Base-by-base conservation (phyloP, 2,113 vertebrate species). In the Psittacara wagleri region DNA sequence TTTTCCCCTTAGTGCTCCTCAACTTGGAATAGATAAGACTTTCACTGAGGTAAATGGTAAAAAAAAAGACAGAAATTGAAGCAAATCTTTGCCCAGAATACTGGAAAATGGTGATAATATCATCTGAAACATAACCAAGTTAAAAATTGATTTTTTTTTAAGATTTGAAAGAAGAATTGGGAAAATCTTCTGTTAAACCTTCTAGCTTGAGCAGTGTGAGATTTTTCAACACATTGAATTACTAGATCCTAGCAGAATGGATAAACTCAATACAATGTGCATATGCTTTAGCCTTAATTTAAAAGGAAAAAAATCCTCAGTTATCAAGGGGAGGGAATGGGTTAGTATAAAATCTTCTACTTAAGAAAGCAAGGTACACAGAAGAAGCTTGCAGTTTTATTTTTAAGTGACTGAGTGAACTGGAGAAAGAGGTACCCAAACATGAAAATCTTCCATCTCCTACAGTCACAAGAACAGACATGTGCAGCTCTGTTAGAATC, bases 401-500 rank as follows among this genome's bases (percentile, higher is more conserved):
- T 92, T 81, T 87, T 73, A 68, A 75, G 67, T 59, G 74, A 82
- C 44, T 83, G 51, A 86, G 44, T 91, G 80, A 93, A 91, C 74
- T 83, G 77, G 81, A 95, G 48, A 83, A 92, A 76, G 37, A 90
- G 22, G 35, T 89, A 95, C 83, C 69, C 75, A 96, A 61, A 94
- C 73, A 95, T 66, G 83, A 89, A 84, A 90, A 90, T 39, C 18
- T 81, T 95, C 23, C 18, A 63, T 94, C 29, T 73, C 83, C 88
- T 89, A 23, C 52, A 91, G 51, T 67, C 90, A 95, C 79, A 72
- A 91, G 90, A 92, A 61, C 39, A 80, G 66, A 76, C 92, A 88
- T 97, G 86, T 94, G 59, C 77, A 90, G 37, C 95, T 94, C 95
- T 52, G 80, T 84, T 90, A 54, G 85, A 97, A 96, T 92, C 81